Conservation (phyloP, 2,113 vertebrate species). For the Grammomys dolichurus region DNA sequence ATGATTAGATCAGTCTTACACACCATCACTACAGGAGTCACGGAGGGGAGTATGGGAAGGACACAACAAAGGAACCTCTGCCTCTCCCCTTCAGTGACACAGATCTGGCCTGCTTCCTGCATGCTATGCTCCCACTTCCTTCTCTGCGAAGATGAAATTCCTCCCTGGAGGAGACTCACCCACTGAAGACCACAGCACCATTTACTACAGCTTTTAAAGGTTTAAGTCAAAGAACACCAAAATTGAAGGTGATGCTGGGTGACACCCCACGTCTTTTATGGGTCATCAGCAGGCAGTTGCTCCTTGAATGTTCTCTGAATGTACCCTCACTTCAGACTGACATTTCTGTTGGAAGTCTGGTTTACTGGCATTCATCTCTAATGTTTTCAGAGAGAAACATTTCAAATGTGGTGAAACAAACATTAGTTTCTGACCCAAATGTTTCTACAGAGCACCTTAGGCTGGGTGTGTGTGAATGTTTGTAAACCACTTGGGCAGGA, state of each 20-base stretch:
- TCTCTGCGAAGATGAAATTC: neutral
- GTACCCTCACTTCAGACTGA: neutral
- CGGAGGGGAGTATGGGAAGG: too few species aligned
- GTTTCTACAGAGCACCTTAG: conserved; percentile 54
- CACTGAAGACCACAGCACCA: neutral
- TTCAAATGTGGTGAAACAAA: conserved; percentile 57
- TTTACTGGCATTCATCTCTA: conserved; percentile 35
- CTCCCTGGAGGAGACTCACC: neutral
- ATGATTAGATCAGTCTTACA: neutral
- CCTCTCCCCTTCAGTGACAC: neutral
- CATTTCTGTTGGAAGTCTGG: neutral
- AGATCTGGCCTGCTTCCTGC: neutral
- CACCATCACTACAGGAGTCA: neutral
- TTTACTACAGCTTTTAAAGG: neutral
- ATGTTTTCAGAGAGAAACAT: conserved; percentile 59
- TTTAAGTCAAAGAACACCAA: neutral
- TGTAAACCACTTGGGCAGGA: conserved; percentile 31
- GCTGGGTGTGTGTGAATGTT: neutral
- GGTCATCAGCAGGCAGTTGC: neutral
- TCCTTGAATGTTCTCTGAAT: neutral
- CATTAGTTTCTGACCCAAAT: conserved; percentile 62
- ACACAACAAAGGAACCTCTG: neutral
- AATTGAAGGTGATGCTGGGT: neutral
- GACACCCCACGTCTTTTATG: accelerated
- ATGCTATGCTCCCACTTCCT: neutral